Base-by-base conservation (phyloP, 2,888 invertebrate species). In the Unio pictorum region DNA sequence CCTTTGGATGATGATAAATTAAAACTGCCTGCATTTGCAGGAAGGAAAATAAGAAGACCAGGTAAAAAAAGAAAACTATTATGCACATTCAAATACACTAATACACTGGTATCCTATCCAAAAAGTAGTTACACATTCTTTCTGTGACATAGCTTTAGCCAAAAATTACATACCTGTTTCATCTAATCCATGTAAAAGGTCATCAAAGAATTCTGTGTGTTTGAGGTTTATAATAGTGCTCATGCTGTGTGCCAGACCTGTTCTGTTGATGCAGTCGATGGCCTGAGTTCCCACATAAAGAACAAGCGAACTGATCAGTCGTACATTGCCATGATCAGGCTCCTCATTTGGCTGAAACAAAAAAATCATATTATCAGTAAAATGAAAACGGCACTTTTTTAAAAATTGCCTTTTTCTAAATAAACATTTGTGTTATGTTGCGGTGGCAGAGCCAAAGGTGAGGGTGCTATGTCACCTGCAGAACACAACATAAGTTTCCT, bases 141-240 rank as follows among this genome's bases (percentile, higher is more conserved):
- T 45, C 11, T 45, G 1, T 8, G 45, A 45, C 45, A 8, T 8
- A 45, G 45, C 30, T 5, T 34, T 34, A 34, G 58, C 58, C 30
- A 34, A 34, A 34, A 34, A 34, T 7, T 34, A 34, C 34, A 7
- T 34, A 34, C 34, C 34, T 91, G 99, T 99, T 18, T 96, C 98
- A 90, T 99, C 99, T 78, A 99, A 93, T 91, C 98, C 98, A 0
- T 99, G 98, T 1, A 98, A 97, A 82, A 99, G 93, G 91, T 98
- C 99, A 91, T 99, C 99, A 93, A 99, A 99, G 83, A 99, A 99
- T 90, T 99, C 99, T 98, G 99, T 99, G 90, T 98, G 99, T 0
- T 99, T 95, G 55, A 98, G 97, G 90, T 99, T 98, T 54, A 88
- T 88, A 78, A 99, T 98, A n/a, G 98, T 98, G 61, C 96, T 94